These are phyloP conservation scores for Oryzias melastigma DNA, from an alignment of 2,113 vertebrate genomes.

Conservation along the genomic window DNA sequence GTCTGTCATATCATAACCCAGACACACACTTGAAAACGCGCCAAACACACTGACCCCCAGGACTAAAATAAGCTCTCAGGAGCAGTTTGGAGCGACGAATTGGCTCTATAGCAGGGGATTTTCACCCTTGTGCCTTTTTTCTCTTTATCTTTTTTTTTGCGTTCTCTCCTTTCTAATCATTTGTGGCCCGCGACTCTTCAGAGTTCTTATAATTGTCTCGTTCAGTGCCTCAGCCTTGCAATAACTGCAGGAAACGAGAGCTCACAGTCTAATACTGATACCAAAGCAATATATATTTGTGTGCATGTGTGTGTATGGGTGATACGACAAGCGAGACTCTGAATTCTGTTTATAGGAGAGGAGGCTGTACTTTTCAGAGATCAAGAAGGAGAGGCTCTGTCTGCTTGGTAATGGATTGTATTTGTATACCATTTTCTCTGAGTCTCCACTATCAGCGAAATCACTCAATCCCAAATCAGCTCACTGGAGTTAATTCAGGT, in stretches of 20 bases:
- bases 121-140: conserved; percentile 75
- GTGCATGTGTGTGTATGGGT: conserved; percentile 54
- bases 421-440: conserved; percentile 66
- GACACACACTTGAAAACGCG: conserved; percentile 39
- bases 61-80: conserved; percentile 88
- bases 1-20: conserved; percentile 50
- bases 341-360: conserved; percentile 50
- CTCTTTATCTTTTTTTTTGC: conserved; percentile 70
- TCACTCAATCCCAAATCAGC: conserved; percentile 50
- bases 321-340: conserved; percentile 36
- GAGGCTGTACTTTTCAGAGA: conserved; percentile 54
- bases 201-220: conserved; percentile 81
- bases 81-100: conserved; percentile 85
- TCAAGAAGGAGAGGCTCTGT: conserved; percentile 46
- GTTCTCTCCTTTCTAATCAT: conserved; percentile 78
- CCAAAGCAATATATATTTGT: conserved; percentile 67
- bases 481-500: conserved; percentile 34
- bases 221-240: conserved; percentile 74
- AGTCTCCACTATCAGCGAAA: conserved; percentile 55
- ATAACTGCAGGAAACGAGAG: conserved; percentile 77
- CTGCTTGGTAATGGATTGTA: conserved; percentile 63
- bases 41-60: conserved; percentile 75
- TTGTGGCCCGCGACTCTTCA: conserved; percentile 76
- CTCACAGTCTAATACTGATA: conserved; percentile 74
- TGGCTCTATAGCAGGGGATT: conserved; percentile 75